These are phyloP conservation scores for Zosterops pallidus DNA, from an alignment of 2,113 vertebrate species.

Conservation along the genomic window DNA sequence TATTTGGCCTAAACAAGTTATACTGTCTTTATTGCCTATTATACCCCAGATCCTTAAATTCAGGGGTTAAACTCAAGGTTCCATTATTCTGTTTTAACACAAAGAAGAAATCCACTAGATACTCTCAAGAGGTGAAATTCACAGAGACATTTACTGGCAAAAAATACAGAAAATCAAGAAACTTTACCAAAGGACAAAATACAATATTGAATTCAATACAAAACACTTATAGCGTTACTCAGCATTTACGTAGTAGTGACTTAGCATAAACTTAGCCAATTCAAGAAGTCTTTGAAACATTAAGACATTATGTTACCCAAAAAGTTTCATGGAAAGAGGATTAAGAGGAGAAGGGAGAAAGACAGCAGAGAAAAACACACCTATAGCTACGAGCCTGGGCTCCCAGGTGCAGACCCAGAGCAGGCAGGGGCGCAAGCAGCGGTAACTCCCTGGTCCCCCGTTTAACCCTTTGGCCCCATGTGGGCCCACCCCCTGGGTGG, in stretches of 20 bases:
- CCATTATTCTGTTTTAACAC: background rate
- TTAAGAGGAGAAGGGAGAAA: background rate
- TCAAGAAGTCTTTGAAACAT: background rate
- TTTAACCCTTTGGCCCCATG: fast-evolving
- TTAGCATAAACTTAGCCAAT: background rate
- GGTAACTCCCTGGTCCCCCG: fast-evolving
- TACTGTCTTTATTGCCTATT: background rate
- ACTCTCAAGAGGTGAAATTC: background rate
- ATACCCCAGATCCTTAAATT: background rate
- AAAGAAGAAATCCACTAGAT: background rate
- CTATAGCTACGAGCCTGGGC: fast-evolving
- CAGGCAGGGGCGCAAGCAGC: fast-evolving
- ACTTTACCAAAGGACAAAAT: background rate
- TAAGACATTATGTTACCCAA: fast-evolving
- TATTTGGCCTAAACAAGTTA: background rate
- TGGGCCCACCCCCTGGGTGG: background rate
- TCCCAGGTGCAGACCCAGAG: fast-evolving
- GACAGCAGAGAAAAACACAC: background rate
- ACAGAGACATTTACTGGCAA: background rate
- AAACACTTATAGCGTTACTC: background rate
- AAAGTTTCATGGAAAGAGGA: background rate
- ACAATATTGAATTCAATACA: background rate
- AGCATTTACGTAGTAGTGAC: background rate
- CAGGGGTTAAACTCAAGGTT: background rate
- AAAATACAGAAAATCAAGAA: background rate